Evolutionary conservation across 2,113 vertebrate genomes (phyloP).

Genomic region (Cyanoderma ruficeps): DNA sequence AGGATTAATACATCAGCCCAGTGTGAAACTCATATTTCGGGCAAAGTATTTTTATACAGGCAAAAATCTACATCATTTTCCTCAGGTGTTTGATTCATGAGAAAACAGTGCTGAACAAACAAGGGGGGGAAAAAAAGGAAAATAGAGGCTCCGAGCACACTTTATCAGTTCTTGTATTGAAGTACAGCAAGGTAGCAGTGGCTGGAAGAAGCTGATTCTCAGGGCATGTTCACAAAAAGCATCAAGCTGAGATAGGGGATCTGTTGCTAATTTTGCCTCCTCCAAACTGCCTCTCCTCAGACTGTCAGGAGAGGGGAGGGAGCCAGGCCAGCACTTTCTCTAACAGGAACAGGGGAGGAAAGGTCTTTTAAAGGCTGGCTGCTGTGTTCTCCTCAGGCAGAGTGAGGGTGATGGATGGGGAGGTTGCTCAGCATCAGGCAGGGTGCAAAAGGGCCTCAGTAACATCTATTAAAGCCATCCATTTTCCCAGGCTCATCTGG

Average conservation of each 20-base stretch:
- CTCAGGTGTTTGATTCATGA: not conserved
- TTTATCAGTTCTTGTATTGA: not conserved
- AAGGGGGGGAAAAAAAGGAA: not conserved
- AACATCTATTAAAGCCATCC: slow-evolving; percentile 60
- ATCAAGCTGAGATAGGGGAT: not conserved
- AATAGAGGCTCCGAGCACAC: not conserved
- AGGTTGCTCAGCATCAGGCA: slow-evolving; percentile 11
- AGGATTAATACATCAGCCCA: slow-evolving; percentile 43
- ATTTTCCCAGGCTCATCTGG: slow-evolving; percentile 32
- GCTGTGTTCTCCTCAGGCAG: not conserved
- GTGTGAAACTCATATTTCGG: not conserved
- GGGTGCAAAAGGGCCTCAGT: slow-evolving; percentile 19
- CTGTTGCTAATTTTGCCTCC: not conserved
- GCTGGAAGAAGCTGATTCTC: not conserved
- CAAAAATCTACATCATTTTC: slow-evolving; percentile 1
- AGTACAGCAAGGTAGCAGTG: not conserved
- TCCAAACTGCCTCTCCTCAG: not conserved
- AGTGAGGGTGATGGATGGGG: slow-evolving; percentile 34
- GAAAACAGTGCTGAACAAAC: not conserved
- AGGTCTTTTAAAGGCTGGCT: not conserved
- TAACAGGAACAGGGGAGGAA: not conserved
- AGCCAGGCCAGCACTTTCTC: not conserved
- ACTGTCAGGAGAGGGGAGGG: not conserved
- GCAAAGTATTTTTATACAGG: slow-evolving; percentile 7
- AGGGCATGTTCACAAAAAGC: not conserved